Evolutionary conservation across 2,113 vertebrate genomes (phyloP).

Genomic region (Steatornis caripensis): DNA sequence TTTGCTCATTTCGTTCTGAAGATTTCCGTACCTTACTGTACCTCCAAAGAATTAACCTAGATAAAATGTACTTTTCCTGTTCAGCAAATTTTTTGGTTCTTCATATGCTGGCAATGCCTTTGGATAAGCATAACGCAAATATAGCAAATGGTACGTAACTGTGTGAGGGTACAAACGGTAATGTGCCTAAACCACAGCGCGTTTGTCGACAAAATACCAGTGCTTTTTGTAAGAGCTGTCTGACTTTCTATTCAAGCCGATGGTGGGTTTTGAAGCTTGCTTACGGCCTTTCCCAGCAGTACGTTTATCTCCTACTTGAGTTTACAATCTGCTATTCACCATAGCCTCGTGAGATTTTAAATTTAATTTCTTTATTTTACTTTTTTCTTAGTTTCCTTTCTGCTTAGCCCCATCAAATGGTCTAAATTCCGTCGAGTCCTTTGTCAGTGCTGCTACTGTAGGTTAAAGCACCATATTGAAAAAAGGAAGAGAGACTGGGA

Average conservation of each 20-base stretch:
- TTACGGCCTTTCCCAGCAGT: background rate
- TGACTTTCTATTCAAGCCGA: background rate
- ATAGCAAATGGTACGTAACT: background rate
- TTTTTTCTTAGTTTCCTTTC: background rate
- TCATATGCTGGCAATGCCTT: background rate
- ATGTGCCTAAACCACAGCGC: background rate
- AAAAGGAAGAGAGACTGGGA: background rate
- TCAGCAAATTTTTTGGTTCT: background rate
- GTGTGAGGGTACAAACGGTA: background rate
- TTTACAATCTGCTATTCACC: background rate
- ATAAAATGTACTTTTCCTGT: background rate
- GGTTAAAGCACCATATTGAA: background rate
- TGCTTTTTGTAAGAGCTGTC: background rate
- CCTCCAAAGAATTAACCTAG: background rate
- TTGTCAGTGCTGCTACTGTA: background rate
- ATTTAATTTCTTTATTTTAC: background rate
- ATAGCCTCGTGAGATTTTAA: background rate
- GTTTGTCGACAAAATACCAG: background rate
- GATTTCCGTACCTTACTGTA: background rate
- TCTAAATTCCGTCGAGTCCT: background rate
- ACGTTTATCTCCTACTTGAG: background rate
- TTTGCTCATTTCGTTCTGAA: background rate
- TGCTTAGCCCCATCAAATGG: background rate
- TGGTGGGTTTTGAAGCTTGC: background rate
- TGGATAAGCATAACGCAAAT: background rate